Evolutionary conservation across 2,888 invertebrate genomes (phyloP).

Genomic region (Myopa testacea): DNA sequence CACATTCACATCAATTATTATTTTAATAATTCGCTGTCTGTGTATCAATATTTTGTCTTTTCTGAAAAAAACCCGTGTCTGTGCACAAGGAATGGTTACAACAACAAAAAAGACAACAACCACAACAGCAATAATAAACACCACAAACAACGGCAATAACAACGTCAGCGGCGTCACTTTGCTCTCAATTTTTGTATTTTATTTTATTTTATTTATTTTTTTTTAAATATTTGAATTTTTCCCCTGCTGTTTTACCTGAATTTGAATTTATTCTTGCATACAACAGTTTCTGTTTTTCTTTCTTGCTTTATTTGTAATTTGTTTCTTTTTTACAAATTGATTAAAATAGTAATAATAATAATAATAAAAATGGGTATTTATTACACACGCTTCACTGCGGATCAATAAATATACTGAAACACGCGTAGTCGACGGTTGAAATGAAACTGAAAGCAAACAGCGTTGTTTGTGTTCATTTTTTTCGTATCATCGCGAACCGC

Average conservation of each 20-base stretch:
- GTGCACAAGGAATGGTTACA: slow-evolving; percentile 4
- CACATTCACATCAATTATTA: no score
- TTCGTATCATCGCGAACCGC: slow-evolving; percentile 17
- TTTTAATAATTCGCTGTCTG: slow-evolving; percentile 8
- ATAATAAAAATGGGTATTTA: not conserved
- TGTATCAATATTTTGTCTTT: not conserved
- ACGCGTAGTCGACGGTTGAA: slow-evolving; percentile 53
- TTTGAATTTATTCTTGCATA: slow-evolving; percentile 25
- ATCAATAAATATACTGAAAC: slow-evolving; percentile 1
- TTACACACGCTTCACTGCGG: slow-evolving; percentile 10
- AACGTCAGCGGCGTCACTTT: not conserved
- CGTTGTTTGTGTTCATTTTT: slow-evolving; percentile 28
- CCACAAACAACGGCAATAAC: not conserved
- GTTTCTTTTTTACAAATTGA: no score
- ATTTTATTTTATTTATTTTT: not conserved
- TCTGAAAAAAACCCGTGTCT: not conserved
- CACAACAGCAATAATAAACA: not conserved
- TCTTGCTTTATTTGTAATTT: not conserved
- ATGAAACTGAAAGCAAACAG: slow-evolving; percentile 68
- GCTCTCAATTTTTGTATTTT: slow-evolving; percentile 8
- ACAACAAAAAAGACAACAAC: not conserved
- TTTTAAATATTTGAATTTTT: slow-evolving; percentile 1
- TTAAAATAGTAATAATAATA: not conserved
- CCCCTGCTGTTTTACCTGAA: not conserved
- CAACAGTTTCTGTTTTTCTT: slow-evolving; percentile 13